Base-by-base conservation (phyloP, 2,113 vertebrate genomes). In the Syrrhaptes paradoxus region DNA sequence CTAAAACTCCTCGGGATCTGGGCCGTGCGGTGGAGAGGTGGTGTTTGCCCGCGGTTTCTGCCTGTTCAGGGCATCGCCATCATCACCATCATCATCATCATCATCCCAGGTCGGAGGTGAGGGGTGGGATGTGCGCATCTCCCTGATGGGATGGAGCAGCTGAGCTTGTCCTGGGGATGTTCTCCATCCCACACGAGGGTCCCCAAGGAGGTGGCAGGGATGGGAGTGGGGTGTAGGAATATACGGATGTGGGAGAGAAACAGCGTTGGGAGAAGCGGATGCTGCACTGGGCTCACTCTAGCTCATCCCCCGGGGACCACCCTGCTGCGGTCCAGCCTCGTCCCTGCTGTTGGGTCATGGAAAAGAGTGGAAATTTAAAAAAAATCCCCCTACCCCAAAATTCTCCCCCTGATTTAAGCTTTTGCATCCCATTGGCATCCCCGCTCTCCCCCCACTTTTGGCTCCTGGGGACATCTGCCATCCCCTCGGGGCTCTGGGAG, bases 1-100 rank as follows among this genome's bases (percentile, higher is more conserved):
- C 38, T 94, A 89, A 91, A 95, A 97, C 91, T 94, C 73, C 79
- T 90, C 17, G 18, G 66, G 66, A 94, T 79, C 93, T 34, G 48
- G 86, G 89, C 87, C 2, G 15, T 61, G 65, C 4, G 2, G 28
- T 31, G 67, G 68, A 49, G 28, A 11, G 3, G 8, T 5, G 5
- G 22, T 3, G 0, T 28, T 74, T 25, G 71, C 52, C 58, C 19
- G 59, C 20, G 4, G 18, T 31, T 62, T 21, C 55, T 52, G 65
- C 41, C 54, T 4, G 0, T 13, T 81, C 31, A n/a, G 2, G 9
- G 83, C 55, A 21, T 14, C 62, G 19, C 19, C 46, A 46, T 46
- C 46, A 46, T 46, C 45, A 46, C 17, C 46, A 18, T 9, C 46
- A 46, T 46, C 46, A 18, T 19, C 45, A 46, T 46, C 16, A 46